These are phyloP conservation scores for Pachliopta kotzebuea DNA, from an alignment of 2,888 invertebrate species.

Conservation along the genomic window DNA sequence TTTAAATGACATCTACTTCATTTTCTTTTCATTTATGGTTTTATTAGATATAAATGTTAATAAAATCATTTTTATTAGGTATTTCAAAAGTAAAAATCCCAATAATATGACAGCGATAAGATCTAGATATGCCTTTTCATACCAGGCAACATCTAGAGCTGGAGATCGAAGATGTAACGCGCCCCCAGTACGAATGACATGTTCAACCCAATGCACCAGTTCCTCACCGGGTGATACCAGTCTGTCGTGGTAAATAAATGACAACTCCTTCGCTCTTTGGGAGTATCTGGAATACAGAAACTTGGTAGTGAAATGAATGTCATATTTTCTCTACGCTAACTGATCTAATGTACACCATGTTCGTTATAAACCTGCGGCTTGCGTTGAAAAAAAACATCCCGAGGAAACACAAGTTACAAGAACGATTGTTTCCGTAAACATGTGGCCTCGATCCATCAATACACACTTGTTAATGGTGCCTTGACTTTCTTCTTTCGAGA, in stretches of 20 bases:
- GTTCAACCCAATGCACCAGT: conserved; percentile 53
- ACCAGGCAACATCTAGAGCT: conserved; percentile 46
- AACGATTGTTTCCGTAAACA: no score
- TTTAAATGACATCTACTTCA: not conserved
- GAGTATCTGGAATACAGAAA: conserved; percentile 42
- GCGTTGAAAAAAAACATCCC: no score
- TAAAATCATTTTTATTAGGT: not conserved
- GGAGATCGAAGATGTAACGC: conserved; percentile 52
- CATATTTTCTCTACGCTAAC: no score
- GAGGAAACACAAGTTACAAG: no score
- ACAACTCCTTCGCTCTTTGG: conserved; percentile 45
- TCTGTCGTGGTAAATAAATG: conserved; percentile 49
- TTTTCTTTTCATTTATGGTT: not conserved
- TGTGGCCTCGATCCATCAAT: no score
- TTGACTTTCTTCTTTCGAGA: no score
- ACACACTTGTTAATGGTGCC: no score
- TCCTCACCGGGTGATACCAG: conserved; percentile 43
- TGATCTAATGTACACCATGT: no score
- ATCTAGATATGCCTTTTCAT: conserved; percentile 53
- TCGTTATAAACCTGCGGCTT: no score
- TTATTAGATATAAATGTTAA: not conserved
- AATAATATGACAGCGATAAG: conserved; percentile 34
- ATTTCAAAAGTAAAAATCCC: not conserved
- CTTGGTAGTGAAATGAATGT: not conserved
- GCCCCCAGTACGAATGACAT: conserved; percentile 50